These are phyloP conservation scores for Drosophila prolongata DNA, from an alignment of 2,888 invertebrate species.

Conservation along the genomic window DNA sequence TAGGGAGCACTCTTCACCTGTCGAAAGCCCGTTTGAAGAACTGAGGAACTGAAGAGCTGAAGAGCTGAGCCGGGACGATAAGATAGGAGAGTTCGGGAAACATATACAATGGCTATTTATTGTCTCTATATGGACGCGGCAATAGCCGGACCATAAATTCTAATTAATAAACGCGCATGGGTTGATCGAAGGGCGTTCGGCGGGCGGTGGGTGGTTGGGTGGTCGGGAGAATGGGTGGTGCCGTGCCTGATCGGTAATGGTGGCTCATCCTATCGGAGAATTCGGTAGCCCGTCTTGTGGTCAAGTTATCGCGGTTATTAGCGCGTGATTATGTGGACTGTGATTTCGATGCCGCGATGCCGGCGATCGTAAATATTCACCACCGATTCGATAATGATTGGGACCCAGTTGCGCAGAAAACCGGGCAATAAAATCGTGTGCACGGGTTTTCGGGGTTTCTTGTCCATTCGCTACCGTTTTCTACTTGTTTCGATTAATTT, in stretches of 20 bases:
- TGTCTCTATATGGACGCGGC: conserved; percentile 54
- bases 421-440: not conserved
- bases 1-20: conserved; percentile 13
- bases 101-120: conserved; percentile 69
- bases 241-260: not conserved
- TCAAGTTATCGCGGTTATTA: conserved; percentile 54
- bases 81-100: conserved; percentile 52
- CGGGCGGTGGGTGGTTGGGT: not conserved
- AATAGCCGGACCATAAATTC: conserved; percentile 62
- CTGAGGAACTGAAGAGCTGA: not conserved
- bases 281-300: conserved; percentile 17
- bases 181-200: conserved; percentile 14
- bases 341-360: conserved; percentile 48
- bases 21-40: conserved; percentile 9
- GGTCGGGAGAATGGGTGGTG: not conserved
- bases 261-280: conserved; percentile 34
- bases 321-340: conserved; percentile 62
- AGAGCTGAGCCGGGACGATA: conserved; percentile 46
- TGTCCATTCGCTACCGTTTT: not conserved
- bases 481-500: not conserved
- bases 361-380: conserved; percentile 58
- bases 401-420: conserved; percentile 12
- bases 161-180: conserved; percentile 65
- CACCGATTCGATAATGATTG: conserved; percentile 37
- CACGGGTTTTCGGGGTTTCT: conserved; percentile 18